Evolutionary conservation across 2,797 vertebrate species (phyloP), one percentile per base, ranked within the genome.

Genomic region (Ptychadena robeensis): DNA sequence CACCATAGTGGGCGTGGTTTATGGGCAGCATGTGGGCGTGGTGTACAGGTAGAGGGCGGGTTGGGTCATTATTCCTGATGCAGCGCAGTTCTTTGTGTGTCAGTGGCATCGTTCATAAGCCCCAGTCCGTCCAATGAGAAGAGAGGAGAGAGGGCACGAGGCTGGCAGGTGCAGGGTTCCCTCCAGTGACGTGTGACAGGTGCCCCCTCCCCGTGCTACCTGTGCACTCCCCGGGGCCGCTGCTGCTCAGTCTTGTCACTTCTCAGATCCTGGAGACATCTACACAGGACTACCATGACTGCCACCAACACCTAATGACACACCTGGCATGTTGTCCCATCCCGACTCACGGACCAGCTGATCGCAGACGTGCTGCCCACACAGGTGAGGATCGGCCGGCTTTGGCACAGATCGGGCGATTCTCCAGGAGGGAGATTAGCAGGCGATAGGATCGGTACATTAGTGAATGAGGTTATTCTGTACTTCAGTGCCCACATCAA

Each of bases 311-410:
- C 74, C 63, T 77, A 40, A n/a, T n/a, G n/a, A 48, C 40, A 28
- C 30, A 34, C 63, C 28, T 27, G 15, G 35, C 35, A n/a, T n/a
- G n/a, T n/a, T n/a, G 25, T 48, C 70, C 71, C 35, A 14, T 30
- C 40, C 14, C 38, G 79, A 48, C 61, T 18, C 48, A 73, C 22
- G n/a, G 11, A 40, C 14, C 40, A 15, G 25, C 44, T 63, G 30
- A 48, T 25, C 30, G 6, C 38, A 57, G 30, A 79, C 37, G 71
- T 66, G 80, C 35, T 80, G 68, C 53, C 15, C 53, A 40, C n/a
- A 76, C 73, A 76, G 81, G 81, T 82, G 73, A 82, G 81, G 32
- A 82, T 32, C 28, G 53, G 48, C 73, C 81, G 38, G 38, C 27
- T 27, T 11, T 15, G 70, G n/a, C n/a, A n/a, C n/a, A n/a, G n/a